These are phyloP conservation scores for Denticeps clupeoides DNA, from an alignment of 2,797 vertebrate species.

Conservation along the genomic window DNA sequence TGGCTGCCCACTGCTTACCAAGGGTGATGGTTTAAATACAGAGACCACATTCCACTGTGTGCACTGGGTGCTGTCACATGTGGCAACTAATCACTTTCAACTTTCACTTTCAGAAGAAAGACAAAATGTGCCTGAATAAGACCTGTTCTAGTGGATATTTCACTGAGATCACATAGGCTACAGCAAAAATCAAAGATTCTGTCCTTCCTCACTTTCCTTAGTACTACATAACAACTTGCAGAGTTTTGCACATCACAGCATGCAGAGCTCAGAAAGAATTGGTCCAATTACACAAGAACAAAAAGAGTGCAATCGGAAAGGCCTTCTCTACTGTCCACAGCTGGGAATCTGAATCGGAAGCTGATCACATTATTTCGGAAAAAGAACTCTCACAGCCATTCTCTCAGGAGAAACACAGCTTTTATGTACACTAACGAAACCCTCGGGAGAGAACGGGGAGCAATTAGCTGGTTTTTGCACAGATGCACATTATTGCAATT, in stretches of 20 bases:
- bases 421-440: constrained; percentile 27
- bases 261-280: not conserved
- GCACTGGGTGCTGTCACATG: too few relatives aligned
- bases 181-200: too few relatives aligned
- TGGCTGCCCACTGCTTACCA: too few relatives aligned
- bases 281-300: not conserved
- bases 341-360: not conserved
- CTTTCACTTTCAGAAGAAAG: too few relatives aligned
- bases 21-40: too few relatives aligned
- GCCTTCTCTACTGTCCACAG: not conserved
- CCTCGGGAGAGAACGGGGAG: constrained; percentile 23
- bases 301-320: not conserved
- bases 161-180: too few relatives aligned
- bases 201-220: too few relatives aligned
- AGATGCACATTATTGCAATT: constrained; percentile 35
- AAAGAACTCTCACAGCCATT: not conserved
- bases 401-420: constrained; percentile 16
- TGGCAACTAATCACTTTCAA: too few relatives aligned
- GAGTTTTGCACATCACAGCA: not conserved
- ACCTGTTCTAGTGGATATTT: too few relatives aligned
- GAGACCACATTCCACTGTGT: too few relatives aligned
- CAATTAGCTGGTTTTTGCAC: constrained; percentile 38
- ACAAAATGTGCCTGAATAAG: too few relatives aligned
- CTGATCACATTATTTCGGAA: not conserved
- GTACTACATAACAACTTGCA: too few relatives aligned